Evolutionary conservation across 35 echinoderm and acorn worm genomes (phyloP).

Genomic region (Apostichopus parvimensis): DNA sequence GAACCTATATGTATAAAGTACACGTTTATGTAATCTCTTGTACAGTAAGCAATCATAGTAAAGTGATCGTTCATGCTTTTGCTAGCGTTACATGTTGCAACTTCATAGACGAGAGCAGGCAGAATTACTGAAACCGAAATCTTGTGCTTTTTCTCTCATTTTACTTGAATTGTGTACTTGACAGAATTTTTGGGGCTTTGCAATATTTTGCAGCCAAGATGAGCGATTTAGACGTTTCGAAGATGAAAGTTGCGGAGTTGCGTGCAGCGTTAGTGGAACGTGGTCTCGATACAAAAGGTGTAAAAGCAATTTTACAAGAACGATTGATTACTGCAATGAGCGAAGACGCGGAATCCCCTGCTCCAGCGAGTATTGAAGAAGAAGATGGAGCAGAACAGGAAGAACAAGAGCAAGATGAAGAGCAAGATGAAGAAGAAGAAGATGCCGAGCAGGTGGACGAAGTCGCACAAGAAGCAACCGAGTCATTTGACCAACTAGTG

Average conservation of each 20-base stretch:
- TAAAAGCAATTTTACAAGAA: conserved; percentile 83
- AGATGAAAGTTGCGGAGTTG: conserved; percentile 94
- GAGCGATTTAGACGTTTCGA: conserved; percentile 80
- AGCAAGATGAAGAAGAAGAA: conserved; percentile 16
- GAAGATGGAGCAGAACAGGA: conserved; percentile 20
- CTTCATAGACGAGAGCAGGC: background rate
- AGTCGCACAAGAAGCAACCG: background rate
- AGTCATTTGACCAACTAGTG: background rate
- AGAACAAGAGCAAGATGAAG: background rate
- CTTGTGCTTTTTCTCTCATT: background rate
- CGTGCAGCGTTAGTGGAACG: conserved; percentile 76
- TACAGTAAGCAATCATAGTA: too few relatives aligned
- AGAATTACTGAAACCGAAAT: background rate
- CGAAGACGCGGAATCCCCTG: conserved; percentile 47
- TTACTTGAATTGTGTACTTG: background rate
- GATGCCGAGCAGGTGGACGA: conserved; percentile 21
- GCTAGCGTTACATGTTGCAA: too few relatives aligned
- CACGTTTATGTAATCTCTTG: too few relatives aligned
- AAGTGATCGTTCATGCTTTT: too few relatives aligned
- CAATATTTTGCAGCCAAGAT: conserved; percentile 55
- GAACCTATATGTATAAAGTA: too few relatives aligned
- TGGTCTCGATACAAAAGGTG: conserved; percentile 92
- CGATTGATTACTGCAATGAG: conserved; percentile 61
- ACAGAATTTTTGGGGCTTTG: background rate
- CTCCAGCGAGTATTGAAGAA: conserved; percentile 53